Evolutionary conservation across 2,888 invertebrate species (phyloP), one percentile per base, ranked within the genome.

Genomic region (Anarsia innoxiella): DNA sequence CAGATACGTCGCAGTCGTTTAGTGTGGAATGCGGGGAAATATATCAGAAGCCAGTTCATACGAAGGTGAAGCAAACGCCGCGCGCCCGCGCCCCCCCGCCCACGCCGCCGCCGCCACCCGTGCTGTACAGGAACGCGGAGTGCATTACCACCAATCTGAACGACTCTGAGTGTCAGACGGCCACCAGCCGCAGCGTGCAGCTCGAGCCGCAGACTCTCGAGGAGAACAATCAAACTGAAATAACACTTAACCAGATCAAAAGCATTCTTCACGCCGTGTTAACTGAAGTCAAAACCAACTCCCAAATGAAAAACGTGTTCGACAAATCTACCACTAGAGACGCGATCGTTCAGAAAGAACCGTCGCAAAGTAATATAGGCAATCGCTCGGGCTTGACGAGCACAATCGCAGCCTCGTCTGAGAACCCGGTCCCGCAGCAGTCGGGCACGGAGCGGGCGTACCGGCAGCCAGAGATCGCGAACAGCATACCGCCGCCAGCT

Each of bases 231-330:
- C 77, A 69, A 57, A 75, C 78, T 10, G 72, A 75, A 45, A 52
- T 50, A 10, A 73, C 75, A 4, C 53, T 83, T 12, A 66, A 71
- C 45, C 74, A 82, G 56, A 82, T 82, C 32, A 82, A 80, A 49
- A 59, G 33, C 44, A 78, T 82, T 39, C 50, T 83, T 23, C 73
- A 79, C 45, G 63, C 73, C 0, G 79, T 83, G 4, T 46, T 83
- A 25, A 56, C 60, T 6, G 78, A 80, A 62, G 73, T 83, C 0
- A 82, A 79, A 57, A 67, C 66, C 1, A 72, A 59, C 23, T 47
- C 54, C 8, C 61, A 61, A 43, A 16, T 49, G 9, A 65, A 53
- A 39, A 50, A 41, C 12, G 30, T 25, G 25, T 1, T 36, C 11
- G 46, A 59, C 9, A 53, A 53, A 2, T 65, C 55, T 36, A 10